Percentiles rank a stretch among this genome's conserved stretches.
These are phyloP conservation scores for Acrocyrtus sp. DNA, from an alignment of 2,888 invertebrate species.

Conservation along the genomic window DNA sequence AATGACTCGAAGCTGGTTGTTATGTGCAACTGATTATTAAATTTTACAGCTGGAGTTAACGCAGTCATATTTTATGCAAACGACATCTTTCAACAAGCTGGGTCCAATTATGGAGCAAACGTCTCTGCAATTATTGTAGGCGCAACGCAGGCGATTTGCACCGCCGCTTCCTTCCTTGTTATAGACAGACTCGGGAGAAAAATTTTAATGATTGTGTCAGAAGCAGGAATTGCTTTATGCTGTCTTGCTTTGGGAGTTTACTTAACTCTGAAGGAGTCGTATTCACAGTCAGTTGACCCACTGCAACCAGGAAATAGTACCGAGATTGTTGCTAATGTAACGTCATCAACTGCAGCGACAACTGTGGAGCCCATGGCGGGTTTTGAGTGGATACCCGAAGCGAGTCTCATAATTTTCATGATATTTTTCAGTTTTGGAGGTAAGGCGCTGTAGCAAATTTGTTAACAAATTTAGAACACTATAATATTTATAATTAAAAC, in stretches of 20 bases:
- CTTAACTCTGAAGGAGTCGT: constrained; percentile 71
- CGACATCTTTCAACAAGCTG: constrained; percentile 79
- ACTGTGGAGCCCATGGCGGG: too few species aligned
- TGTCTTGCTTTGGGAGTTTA: constrained; percentile 77
- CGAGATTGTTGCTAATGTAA: too few species aligned
- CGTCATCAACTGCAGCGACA: constrained; percentile 64
- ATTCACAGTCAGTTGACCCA: too few species aligned
- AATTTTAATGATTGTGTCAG: constrained; percentile 79
- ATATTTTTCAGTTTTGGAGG: constrained; percentile 33
- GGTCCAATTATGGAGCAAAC: constrained; percentile 69
- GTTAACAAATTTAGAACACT: not conserved
- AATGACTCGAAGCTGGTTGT: not conserved
- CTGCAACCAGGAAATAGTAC: too few species aligned
- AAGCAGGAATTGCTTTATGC: constrained; percentile 77
- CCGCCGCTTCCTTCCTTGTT: constrained; percentile 70
- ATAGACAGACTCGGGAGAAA: constrained; percentile 85
- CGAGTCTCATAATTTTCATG: constrained; percentile 66
- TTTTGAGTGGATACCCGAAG: constrained; percentile 79
- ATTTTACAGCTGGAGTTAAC: constrained; percentile 77
- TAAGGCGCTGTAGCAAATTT: not conserved
- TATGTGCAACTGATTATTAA: not conserved
- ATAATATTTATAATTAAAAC: not conserved
- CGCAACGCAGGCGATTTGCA: constrained; percentile 70
- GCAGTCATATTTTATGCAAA: constrained; percentile 79
- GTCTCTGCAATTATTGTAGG: constrained; percentile 71